These are phyloP conservation scores for Papilio polyxenes DNA, from an alignment of 1,140 invertebrate species.

Conservation along the genomic window DNA sequence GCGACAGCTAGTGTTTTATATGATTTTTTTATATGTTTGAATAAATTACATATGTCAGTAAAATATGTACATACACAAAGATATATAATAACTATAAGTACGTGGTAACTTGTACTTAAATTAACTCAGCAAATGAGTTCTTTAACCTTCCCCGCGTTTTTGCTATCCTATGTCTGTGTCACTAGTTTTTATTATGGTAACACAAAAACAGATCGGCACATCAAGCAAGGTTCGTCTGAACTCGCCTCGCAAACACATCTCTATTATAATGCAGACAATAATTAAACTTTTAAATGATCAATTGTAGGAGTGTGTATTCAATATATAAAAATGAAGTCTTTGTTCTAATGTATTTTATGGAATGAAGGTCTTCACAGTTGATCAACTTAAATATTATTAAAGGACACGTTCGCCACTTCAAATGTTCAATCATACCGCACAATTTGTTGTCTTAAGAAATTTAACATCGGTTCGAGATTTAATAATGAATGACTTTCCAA, in stretches of 20 bases:
- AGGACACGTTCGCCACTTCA: no score
- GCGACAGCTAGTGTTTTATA: no score
- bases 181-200: neutral
- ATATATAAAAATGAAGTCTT: no score
- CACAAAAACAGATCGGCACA: neutral
- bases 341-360: no score
- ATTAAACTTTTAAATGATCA: neutral
- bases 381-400: no score
- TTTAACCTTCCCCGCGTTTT: conserved; percentile 41
- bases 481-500: no score
- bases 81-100: neutral
- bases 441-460: no score
- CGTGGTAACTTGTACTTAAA: neutral
- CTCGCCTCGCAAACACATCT: neutral
- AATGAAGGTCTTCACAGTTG: no score
- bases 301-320: neutral
- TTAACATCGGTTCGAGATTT: no score
- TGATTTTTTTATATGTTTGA: no score
- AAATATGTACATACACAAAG: neutral
- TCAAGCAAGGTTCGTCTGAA: neutral
- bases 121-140: conserved; percentile 40
- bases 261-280: neutral
- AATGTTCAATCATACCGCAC: no score
- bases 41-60: neutral
- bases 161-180: conserved; percentile 25